Conservation (phyloP, 2,113 vertebrate genomes). For the Rhynchopsitta pachyrhyncha region DNA sequence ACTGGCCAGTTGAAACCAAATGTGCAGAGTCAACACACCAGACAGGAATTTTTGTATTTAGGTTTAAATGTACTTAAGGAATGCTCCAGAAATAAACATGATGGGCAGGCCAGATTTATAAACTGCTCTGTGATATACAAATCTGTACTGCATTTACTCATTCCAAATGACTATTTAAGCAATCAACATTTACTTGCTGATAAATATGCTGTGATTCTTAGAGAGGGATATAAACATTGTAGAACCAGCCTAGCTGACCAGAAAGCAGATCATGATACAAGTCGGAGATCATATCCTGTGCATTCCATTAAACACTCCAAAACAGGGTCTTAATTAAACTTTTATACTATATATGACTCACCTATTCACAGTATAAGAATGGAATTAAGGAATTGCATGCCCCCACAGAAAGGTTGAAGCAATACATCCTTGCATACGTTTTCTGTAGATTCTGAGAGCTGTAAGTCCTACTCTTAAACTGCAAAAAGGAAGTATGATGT, state of each 20-base stretch:
- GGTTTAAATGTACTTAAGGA: slow-evolving; percentile 38
- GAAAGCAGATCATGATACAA: neutral
- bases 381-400: neutral
- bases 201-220: slow-evolving; percentile 22
- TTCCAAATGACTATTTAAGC: neutral
- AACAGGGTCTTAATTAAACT: neutral
- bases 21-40: slow-evolving; percentile 25
- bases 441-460: neutral
- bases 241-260: neutral
- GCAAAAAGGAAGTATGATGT: neutral
- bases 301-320: neutral
- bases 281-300: neutral
- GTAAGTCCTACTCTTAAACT: neutral
- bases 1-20: slow-evolving; percentile 22
- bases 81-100: slow-evolving; percentile 52
- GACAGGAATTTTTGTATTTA: slow-evolving; percentile 56
- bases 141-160: neutral
- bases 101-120: slow-evolving; percentile 43
- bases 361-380: neutral
- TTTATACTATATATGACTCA: neutral
- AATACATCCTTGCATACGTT: neutral
- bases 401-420: neutral
- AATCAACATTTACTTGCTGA: slow-evolving; percentile 25
- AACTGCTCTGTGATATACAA: slow-evolving; percentile 21
- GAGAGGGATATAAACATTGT: neutral